Percentiles rank a stretch among this genome's conserved stretches.
Conservation (phyloP, 2,113 vertebrate genomes). For the Callospermophilus lateralis region DNA sequence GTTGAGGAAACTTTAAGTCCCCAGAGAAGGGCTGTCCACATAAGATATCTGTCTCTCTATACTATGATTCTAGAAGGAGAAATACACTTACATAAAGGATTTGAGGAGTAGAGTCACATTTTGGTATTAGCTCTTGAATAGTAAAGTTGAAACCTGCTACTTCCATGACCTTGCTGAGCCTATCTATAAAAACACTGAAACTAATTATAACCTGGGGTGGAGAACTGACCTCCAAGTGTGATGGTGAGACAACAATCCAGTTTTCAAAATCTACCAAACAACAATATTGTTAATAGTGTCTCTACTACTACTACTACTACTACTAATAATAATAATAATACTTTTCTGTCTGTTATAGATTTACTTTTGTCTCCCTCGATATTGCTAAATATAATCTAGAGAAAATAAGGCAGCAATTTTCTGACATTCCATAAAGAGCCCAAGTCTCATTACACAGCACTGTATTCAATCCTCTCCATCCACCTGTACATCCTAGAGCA, state of each 20-base stretch:
- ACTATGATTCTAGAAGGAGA: background rate
- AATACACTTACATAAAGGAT: background rate
- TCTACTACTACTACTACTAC: no score
- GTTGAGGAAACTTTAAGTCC: background rate
- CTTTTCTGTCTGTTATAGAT: background rate
- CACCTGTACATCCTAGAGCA: background rate
- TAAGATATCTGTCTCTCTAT: background rate
- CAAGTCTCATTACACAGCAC: background rate
- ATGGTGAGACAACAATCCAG: background rate
- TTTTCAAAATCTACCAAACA: background rate
- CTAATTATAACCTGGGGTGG: background rate
- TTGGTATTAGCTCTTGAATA: background rate
- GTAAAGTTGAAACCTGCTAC: background rate
- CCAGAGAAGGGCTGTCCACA: background rate
- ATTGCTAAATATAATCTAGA: conserved; percentile 7
- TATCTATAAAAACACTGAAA: background rate
- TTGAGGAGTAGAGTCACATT: background rate
- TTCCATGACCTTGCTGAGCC: background rate
- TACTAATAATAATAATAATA: no score
- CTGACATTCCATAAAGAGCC: background rate
- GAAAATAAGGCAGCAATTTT: background rate
- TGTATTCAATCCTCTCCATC: background rate
- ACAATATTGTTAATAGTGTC: background rate
- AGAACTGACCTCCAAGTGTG: background rate
- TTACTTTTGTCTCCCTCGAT: background rate